These are phyloP conservation scores for Gracilinanus agilis DNA, from an alignment of 2,113 vertebrate genomes.

Conservation along the genomic window DNA sequence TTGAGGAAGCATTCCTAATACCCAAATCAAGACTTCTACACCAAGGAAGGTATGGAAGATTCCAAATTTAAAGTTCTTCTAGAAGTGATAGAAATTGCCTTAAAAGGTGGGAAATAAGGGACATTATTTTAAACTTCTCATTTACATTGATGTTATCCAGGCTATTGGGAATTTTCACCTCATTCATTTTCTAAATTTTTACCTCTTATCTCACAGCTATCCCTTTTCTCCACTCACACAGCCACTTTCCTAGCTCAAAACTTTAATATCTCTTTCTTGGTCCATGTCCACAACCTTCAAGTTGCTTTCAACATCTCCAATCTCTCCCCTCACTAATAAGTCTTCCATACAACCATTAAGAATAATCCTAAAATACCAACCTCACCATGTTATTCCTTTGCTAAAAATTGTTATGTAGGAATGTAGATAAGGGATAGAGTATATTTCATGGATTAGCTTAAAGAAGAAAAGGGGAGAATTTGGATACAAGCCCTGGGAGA, in stretches of 20 bases:
- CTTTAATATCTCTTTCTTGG: not conserved
- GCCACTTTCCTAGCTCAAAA: not conserved
- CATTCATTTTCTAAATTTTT: not conserved
- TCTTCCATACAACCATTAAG: not conserved
- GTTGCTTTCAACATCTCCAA: not conserved
- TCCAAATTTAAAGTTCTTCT: not conserved
- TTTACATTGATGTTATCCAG: not conserved
- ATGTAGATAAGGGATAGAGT: too few species aligned
- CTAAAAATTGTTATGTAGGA: not conserved
- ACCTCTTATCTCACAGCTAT: not conserved
- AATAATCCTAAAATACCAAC: not conserved
- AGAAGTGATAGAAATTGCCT: not conserved
- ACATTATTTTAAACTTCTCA: rapidly evolving
- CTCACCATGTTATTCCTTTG: not conserved
- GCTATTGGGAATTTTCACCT: not conserved
- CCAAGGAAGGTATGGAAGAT: not conserved
- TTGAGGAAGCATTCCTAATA: not conserved
- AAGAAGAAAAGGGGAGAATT: too few species aligned
- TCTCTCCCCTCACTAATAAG: not conserved
- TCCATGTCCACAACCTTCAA: not conserved
- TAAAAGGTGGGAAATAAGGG: not conserved
- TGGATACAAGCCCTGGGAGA: too few species aligned
- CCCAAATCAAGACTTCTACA: not conserved
- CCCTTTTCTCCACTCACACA: not conserved
- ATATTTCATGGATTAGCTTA: too few species aligned